Conservation (phyloP, 64 coral and sea anemone genomes). For the Montipora capricornis region DNA sequence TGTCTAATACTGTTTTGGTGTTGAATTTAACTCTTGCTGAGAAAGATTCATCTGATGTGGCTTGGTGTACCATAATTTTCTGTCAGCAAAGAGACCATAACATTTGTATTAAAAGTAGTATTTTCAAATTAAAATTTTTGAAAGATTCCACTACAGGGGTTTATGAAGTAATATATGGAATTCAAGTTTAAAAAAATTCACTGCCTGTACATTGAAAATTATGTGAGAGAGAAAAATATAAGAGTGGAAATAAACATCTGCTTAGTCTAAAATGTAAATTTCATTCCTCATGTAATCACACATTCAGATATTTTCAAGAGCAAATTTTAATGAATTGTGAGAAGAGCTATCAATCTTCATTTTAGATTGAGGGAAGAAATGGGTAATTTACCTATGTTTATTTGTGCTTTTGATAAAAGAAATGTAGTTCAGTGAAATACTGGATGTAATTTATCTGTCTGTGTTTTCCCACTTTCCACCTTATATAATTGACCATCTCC, state of each 20-base stretch:
- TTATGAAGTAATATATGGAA: background rate
- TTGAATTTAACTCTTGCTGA: conserved; percentile 34
- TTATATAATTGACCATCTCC: conserved; percentile 44
- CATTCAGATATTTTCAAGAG: conserved; percentile 36
- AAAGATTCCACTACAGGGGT: background rate
- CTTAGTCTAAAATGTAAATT: conserved; percentile 33
- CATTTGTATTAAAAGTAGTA: background rate
- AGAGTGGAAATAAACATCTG: conserved; percentile 20
- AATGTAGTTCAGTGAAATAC: background rate
- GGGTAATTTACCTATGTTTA: conserved; percentile 2
- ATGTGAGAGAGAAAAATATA: background rate
- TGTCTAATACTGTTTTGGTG: background rate
- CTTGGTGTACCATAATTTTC: conserved; percentile 1
- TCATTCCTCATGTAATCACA: conserved; percentile 17
- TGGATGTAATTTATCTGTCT: background rate
- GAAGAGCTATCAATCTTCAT: background rate
- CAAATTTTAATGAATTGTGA: conserved; percentile 18
- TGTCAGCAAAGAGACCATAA: background rate
- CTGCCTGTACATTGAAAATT: background rate
- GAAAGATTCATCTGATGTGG: background rate
- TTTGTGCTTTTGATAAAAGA: background rate
- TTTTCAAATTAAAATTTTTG: conserved; percentile 10
- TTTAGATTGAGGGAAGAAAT: background rate
- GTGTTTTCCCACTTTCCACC: background rate
- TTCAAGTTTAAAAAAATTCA: background rate